Evolutionary conservation across 1,140 invertebrate species (phyloP).

Genomic region (Bombus superbus): DNA sequence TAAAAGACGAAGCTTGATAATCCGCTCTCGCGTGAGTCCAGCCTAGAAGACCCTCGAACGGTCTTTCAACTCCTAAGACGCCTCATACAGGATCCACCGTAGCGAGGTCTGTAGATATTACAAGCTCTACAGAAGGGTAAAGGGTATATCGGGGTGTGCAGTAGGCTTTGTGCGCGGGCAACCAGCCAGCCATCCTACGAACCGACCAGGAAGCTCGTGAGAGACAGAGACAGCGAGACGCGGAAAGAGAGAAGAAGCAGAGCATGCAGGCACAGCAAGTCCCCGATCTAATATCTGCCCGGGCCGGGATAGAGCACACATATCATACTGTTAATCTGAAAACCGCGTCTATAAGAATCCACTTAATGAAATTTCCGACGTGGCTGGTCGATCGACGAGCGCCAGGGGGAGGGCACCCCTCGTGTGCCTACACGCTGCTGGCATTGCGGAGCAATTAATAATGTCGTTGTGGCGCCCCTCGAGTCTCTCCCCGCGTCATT

Average conservation of each 20-base stretch:
- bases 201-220: background rate
- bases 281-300: slow-evolving; percentile 75
- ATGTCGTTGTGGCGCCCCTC: slow-evolving; percentile 78
- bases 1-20: background rate
- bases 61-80: slow-evolving; percentile 13
- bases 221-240: background rate
- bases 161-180: slow-evolving; percentile 39
- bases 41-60: background rate
- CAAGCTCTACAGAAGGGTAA: background rate
- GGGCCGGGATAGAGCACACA: slow-evolving; percentile 62
- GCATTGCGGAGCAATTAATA: slow-evolving; percentile 80
- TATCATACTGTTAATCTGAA: slow-evolving; percentile 79
- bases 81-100: slow-evolving; percentile 11
- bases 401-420: slow-evolving; percentile 61
- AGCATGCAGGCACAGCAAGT: slow-evolving; percentile 25
- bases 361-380: slow-evolving; percentile 80
- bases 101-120: slow-evolving; percentile 37
- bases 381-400: slow-evolving; percentile 67
- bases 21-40: background rate
- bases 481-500: slow-evolving; percentile 43
- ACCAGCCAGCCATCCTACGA: slow-evolving; percentile 42
- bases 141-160: slow-evolving; percentile 8
- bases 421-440: slow-evolving; percentile 63
- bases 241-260: background rate
- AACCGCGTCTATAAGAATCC: slow-evolving; percentile 79